A percentile compares a stretch with the other conserved stretches of the same genome.
These are phyloP conservation scores for Dipus sagitta DNA, from an alignment of 2,797 vertebrate genomes.

Conservation along the genomic window DNA sequence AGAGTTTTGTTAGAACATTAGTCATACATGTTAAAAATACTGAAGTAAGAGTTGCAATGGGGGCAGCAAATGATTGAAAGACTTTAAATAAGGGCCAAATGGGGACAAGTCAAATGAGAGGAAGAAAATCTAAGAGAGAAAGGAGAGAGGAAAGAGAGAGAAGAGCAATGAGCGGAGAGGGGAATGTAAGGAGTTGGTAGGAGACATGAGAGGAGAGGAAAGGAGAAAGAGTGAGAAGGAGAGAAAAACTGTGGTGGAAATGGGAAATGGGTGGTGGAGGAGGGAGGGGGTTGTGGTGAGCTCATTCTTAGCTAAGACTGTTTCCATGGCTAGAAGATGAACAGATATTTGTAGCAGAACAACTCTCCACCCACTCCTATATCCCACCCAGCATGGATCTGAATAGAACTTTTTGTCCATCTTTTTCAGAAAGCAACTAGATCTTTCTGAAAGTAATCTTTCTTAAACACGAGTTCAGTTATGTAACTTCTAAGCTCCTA, in stretches of 20 bases:
- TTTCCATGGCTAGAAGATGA: constrained; percentile 74
- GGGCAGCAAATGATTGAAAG: constrained; percentile 9
- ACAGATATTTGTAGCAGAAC: constrained; percentile 70
- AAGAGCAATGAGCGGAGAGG: not conserved
- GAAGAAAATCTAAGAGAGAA: not conserved
- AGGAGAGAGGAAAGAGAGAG: no score
- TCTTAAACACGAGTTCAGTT: constrained; percentile 53
- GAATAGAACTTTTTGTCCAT: constrained; percentile 57
- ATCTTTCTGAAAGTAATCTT: constrained; percentile 4
- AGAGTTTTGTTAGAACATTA: constrained; percentile 48
- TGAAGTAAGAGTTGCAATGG: constrained; percentile 1
- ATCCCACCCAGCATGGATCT: constrained; percentile 55
- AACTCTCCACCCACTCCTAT: constrained; percentile 59
- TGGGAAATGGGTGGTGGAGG: not conserved
- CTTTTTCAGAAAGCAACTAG: constrained; percentile 60
- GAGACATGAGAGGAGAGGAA: not conserved
- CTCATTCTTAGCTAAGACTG: constrained; percentile 50
- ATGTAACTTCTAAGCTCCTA: not conserved
- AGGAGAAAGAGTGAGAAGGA: not conserved
- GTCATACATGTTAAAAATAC: constrained; percentile 52
- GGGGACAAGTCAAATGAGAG: not conserved
- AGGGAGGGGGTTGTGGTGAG: not conserved
- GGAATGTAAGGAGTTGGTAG: not conserved
- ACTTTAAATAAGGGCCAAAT: constrained; percentile 12
- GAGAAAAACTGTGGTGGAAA: not conserved